Base-by-base conservation (phyloP, 30 jellyfish, hydroid and myxozoan genomes). In the Rhopilema esculentum region DNA sequence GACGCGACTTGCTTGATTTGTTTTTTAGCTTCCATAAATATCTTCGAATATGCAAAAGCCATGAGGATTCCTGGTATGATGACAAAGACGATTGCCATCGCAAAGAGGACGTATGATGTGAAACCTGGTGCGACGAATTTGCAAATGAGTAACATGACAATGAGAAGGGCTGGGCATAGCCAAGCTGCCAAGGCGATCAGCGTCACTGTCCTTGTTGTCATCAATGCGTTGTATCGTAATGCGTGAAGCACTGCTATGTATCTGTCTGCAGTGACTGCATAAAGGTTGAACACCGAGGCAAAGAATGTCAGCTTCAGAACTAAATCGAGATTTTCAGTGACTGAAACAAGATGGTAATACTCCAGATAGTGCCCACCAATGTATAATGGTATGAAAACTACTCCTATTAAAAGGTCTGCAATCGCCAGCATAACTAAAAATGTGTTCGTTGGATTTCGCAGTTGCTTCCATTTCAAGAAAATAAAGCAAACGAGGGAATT, bases 361-460 rank as follows among this genome's bases (percentile, higher is more conserved):
- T 79, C 97, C 48, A 89, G 19, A 71, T 68, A 89, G 64, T 89
- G 97, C 27, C 97, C 90, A 30, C 97, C 97, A 67, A 89, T 79
- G 89, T 89, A 89, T 61, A 89, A 28, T 64, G 97, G 97, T 29
- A 89, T 79, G 79, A 89, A 89, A 1, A 89, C 27, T 18, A 80
- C 78, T 17, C 97, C 92, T 16, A 89, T 82, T 16, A 79, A 72
- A 1, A 89, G 28, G 70, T 89, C 97, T 1, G 97, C 97, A 0
- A 72, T 25, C 8, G 97, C 91, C 24, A 89, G 79, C 89, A 81
- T 81, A 0, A 73, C 89, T 0, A 89, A 91, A 62, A 89, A 89
- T 7, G 88, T 79, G 67, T 89, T 89, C n/a, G 97, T 89, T 49
- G 97, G 90, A n/a, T 32, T 89, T 29, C 97, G 91, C 20, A 89